A percentile compares a stretch with the other conserved stretches of the same genome.
Evolutionary conservation across 1,140 invertebrate species (phyloP).

Genomic region (Pararge aegeria): DNA sequence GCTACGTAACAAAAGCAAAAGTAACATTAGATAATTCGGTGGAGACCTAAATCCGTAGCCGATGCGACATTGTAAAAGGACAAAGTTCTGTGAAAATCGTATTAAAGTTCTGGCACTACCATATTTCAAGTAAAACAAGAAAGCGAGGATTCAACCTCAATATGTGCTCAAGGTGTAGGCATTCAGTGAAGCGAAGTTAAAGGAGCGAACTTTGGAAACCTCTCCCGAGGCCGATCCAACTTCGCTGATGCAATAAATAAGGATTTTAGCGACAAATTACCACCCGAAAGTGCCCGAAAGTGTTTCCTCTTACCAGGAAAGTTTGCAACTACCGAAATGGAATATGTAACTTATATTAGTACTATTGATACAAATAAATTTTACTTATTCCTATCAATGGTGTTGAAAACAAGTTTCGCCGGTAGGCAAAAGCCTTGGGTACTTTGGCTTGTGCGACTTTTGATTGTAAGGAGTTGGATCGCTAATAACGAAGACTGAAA

Average conservation of each 20-base stretch:
- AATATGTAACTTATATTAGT: slow-evolving; percentile 11
- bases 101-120: slow-evolving; percentile 57
- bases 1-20: no score
- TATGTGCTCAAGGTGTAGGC: slow-evolving; percentile 70
- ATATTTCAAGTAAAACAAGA: slow-evolving; percentile 70
- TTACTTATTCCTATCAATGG: no score
- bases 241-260: slow-evolving; percentile 73
- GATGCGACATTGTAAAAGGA: slow-evolving; percentile 14
- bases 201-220: slow-evolving; percentile 64
- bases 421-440: no score
- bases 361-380: slow-evolving; percentile 10
- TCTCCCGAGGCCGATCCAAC: slow-evolving; percentile 67
- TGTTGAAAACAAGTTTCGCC: no score
- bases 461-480: no score
- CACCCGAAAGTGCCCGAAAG: slow-evolving; percentile 47
- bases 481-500: no score
- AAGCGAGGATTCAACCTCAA: slow-evolving; percentile 70
- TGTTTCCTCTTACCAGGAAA: slow-evolving; percentile 59
- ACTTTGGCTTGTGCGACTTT: no score
- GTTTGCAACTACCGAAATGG: slow-evolving; percentile 27
- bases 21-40: neutral
- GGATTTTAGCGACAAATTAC: slow-evolving; percentile 76
- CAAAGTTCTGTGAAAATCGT: slow-evolving; percentile 52
- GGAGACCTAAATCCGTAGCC: neutral
- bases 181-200: slow-evolving; percentile 68